Evolutionary conservation across 2,113 vertebrate species (phyloP), one percentile per base, ranked within the genome.

Genomic region (Anguilla rostrata): DNA sequence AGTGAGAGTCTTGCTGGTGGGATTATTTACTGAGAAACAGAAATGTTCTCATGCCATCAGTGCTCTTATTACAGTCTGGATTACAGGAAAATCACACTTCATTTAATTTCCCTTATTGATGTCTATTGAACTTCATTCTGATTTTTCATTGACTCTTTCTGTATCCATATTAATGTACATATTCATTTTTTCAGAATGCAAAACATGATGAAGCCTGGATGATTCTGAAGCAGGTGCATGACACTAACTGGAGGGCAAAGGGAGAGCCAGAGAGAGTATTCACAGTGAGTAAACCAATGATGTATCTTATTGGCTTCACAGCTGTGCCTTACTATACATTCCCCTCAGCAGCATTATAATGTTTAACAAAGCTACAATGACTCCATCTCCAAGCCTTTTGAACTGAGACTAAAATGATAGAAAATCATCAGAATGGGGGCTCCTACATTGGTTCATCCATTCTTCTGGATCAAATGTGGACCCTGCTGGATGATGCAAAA

Each of bases 131-230:
- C 49, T 53, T 6, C 49, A 53, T 2, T 53, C 1, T n/a, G 29
- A 34, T 9, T n/a, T 34, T 75, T 26, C n/a, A 29, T 75, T 34
- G 9, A n/a, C 26, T 75, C 11, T 34, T 22, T 29, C 71, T n/a
- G 11, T 75, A 34, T 29, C 12, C 8, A 75, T 75, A 29, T 34
- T 34, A 75, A 34, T 75, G 34, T 34, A 34, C n/a, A 75, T 75
- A 34, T 34, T 34, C 26, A 75, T 75, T 8, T 75, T 88, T 92
- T 87, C 93, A 99, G 98, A 97, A 96, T 86, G 98, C 96, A 15
- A 99, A 98, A 87, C 98, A 99, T 0, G 98, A 99, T 0, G 98
- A 99, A 90, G 98, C 98, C 29, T 99, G 98, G 98, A 99, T 99
- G 98, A 98, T 99, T 88, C 96, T 99, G 84, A 99, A 99, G 89